These are phyloP conservation scores for Acromyrmex echinatior DNA, from an alignment of 1,140 invertebrate genomes.

Conservation along the genomic window DNA sequence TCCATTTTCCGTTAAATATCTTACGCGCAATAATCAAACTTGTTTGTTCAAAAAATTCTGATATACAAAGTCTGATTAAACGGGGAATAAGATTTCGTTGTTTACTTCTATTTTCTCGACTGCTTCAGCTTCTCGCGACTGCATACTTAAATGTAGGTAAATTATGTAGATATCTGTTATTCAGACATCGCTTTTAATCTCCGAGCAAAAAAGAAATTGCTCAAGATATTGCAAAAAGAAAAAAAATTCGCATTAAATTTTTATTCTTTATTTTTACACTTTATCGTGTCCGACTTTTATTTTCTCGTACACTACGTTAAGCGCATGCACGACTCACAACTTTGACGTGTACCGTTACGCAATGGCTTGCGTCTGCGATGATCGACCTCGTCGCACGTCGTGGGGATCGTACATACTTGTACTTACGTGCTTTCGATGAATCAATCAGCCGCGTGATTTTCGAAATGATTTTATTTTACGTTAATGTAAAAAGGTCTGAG, in stretches of 20 bases:
- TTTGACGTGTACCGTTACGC: slow-evolving; percentile 64
- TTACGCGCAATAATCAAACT: not conserved
- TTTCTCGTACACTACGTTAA: slow-evolving; percentile 2
- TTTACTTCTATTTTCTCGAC: not conserved
- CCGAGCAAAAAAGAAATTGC: not conserved
- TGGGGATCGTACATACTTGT: not conserved
- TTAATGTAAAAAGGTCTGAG: not conserved
- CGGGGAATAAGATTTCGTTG: not conserved
- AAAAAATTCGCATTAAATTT: not conserved
- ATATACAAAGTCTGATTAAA: slow-evolving; percentile 1
- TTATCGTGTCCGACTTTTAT: slow-evolving; percentile 23
- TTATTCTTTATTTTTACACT: not conserved
- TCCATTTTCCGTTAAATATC: not conserved
- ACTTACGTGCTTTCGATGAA: slow-evolving; percentile 50
- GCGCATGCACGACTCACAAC: not conserved
- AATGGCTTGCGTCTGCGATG: slow-evolving; percentile 30
- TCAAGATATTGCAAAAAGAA: not conserved
- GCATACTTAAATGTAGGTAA: not conserved
- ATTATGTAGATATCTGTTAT: not conserved
- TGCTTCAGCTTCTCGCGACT: no score
- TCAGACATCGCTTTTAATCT: not conserved
- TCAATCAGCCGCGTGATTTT: slow-evolving; percentile 62
- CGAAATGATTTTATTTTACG: slow-evolving; percentile 33
- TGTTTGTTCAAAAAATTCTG: not conserved
- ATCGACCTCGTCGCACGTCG: slow-evolving; percentile 45